Evolutionary conservation across 2,797 vertebrate genomes (phyloP), one percentile per base, ranked within the genome.

Genomic region (Gallinago solitaria): DNA sequence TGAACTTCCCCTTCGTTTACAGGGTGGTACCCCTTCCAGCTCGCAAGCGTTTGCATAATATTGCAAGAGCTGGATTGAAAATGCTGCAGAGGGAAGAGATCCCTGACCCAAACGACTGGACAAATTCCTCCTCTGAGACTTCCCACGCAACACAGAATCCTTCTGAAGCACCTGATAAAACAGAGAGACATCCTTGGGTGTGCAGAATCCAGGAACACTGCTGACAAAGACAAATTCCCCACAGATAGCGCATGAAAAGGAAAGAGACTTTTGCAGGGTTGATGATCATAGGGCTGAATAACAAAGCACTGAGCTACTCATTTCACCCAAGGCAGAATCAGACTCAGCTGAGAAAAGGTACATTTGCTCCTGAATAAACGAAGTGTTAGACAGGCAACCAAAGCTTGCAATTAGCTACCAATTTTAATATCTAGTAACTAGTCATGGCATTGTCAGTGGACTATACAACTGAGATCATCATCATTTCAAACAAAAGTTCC

Each of bases 211-310:
- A 35, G 76, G 37, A 71, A 47, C 5, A 17, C 61, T 47, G 87
- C 82, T 90, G 87, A 91, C 92, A 89, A 63, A 74, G 93, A 92
- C 86, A 75, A 28, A 93, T 88, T n/a, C 69, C 51, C 83, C 10
- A 5, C 33, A 18, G 16, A 51, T 2, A 45, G 59, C 65, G 41
- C 35, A 19, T 32, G 67, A 59, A 89, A 61, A 41, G 84, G 71
- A 93, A 45, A 79, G 59, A 67, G 65, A 12, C 59, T 74, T 59
- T 59, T 30, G 67, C 37, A 59, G 54, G 43, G 50, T 2, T 65
- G 67, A 54, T 2, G 48, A 86, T 70, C 83, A 65, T 3, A 82
- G 67, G 74, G 83, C 56, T 67, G 63, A 82, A 73, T 2, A 90
- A 69, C 45, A 91, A 48, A 75, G 28, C 47, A 27, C 47, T 0